Conservation (phyloP, 2,113 vertebrate species). For the Semicossyphus pulcher region DNA sequence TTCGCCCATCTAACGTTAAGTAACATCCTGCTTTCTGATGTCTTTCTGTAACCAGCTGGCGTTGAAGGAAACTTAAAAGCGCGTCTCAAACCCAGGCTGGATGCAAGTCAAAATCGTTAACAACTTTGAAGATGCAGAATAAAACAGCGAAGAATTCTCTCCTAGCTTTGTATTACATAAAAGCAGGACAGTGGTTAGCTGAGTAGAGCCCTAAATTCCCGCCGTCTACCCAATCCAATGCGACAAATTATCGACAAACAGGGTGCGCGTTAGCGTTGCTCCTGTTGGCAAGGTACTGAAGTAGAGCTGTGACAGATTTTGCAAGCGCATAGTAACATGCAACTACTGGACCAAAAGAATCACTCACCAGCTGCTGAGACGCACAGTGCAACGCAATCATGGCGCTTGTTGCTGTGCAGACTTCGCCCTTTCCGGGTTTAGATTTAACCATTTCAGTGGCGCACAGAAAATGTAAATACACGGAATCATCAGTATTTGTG, state of each 20-base stretch:
- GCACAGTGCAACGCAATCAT: slow-evolving; percentile 82
- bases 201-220: slow-evolving; percentile 17
- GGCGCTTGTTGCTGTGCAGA: slow-evolving; percentile 89
- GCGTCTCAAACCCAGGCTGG: background rate
- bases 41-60: background rate
- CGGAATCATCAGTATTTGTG: fast-evolving
- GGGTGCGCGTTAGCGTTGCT: slow-evolving; percentile 35
- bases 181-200: slow-evolving; percentile 34
- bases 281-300: slow-evolving; percentile 73
- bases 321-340: slow-evolving; percentile 83
- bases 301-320: slow-evolving; percentile 79
- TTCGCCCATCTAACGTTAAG: slow-evolving; percentile 5
- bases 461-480: background rate
- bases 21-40: slow-evolving; percentile 21
- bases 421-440: slow-evolving; percentile 79
- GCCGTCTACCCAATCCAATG: slow-evolving; percentile 47
- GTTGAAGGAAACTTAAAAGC: background rate
- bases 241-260: slow-evolving; percentile 49
- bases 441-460: slow-evolving; percentile 77
- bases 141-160: background rate
- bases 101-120: background rate
- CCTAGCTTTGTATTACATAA: background rate
- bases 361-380: slow-evolving; percentile 83
- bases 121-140: background rate
- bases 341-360: slow-evolving; percentile 81